Percentiles rank a stretch among this genome's conserved stretches.
These are phyloP conservation scores for Hemicentrotus pulcherrimus DNA, from an alignment of 35 echinoderm and acorn worm species.

Conservation along the genomic window DNA sequence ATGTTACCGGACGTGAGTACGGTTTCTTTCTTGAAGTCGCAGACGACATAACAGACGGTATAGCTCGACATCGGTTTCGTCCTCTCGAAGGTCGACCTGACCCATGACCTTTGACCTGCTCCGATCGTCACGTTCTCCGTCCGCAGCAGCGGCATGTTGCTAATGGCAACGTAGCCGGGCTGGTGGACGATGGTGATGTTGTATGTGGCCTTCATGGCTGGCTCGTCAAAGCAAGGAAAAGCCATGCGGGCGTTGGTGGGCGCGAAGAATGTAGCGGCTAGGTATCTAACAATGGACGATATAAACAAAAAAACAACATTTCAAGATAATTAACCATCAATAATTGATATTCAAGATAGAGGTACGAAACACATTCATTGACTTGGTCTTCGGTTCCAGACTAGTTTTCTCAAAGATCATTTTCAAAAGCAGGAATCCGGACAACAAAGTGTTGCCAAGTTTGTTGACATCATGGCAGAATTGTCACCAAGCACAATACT, in stretches of 20 bases:
- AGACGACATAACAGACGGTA: constrained; percentile 59
- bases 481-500: too few species aligned
- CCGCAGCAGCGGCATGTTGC: constrained; percentile 60
- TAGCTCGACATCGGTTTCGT: constrained; percentile 56
- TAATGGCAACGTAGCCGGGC: constrained; percentile 51
- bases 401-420: not conserved
- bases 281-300: constrained; percentile 35
- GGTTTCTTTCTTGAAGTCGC: constrained; percentile 50
- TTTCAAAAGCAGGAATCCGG: not conserved
- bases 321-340: not conserved
- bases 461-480: too few species aligned
- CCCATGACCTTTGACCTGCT: constrained; percentile 9
- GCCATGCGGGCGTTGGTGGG: constrained; percentile 70
- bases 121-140: not conserved
- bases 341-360: not conserved
- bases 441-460: too few species aligned
- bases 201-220: constrained; percentile 73
- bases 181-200: constrained; percentile 62
- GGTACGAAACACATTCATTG: not conserved
- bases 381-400: not conserved
- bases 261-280: constrained; percentile 61
- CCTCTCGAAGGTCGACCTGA: constrained; percentile 43
- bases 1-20: constrained; percentile 24
- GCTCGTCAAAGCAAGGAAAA: constrained; percentile 86
- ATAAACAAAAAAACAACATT: not conserved